Conservation (phyloP, 2,113 vertebrate species). For the Opisthocomus hoazin region DNA sequence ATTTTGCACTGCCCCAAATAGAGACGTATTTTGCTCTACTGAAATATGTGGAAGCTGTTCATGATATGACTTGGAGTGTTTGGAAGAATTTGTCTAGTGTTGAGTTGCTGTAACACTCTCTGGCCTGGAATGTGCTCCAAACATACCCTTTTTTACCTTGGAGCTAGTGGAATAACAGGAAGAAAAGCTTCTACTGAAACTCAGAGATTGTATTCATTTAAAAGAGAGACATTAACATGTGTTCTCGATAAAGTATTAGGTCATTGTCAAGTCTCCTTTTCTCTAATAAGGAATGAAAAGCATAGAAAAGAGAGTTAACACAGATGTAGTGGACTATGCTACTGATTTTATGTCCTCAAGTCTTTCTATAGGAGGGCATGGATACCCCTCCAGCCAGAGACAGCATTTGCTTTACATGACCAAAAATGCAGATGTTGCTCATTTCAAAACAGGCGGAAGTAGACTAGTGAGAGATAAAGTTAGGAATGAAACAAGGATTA, state of each 20-base stretch:
- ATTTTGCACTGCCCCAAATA: accelerated
- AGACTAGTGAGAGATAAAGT: background rate
- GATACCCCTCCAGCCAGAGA: background rate
- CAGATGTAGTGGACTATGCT: background rate
- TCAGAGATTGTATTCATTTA: background rate
- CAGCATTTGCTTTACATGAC: background rate
- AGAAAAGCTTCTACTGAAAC: background rate
- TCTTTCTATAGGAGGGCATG: background rate
- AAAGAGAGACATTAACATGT: background rate
- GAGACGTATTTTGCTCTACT: background rate
- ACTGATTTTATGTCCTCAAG: background rate
- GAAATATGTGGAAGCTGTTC: background rate
- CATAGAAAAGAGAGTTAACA: background rate
- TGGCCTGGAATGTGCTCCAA: background rate
- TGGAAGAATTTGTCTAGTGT: background rate
- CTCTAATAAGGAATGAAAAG: background rate
- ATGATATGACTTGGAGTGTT: background rate
- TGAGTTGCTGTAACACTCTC: background rate
- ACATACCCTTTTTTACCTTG: background rate
- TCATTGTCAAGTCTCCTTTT: background rate
- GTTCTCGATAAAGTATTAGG: background rate
- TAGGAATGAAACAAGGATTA: background rate
- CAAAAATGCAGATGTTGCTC: background rate
- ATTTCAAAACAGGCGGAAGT: background rate
- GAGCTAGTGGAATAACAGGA: background rate